Base-by-base conservation (phyloP, 2,888 invertebrate species). In the Flexamia atlantica region DNA sequence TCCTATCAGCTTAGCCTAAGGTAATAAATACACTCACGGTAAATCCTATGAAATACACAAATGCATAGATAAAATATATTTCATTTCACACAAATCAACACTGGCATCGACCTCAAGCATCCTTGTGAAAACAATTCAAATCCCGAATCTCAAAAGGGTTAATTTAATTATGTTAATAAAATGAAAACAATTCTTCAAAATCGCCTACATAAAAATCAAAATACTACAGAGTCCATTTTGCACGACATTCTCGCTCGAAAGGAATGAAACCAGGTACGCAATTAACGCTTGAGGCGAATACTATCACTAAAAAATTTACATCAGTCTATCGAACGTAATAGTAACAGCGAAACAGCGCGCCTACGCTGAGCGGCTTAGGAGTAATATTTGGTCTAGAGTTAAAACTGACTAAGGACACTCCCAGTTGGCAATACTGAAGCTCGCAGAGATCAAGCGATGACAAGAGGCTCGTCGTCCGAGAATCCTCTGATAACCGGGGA, bases 391-490 rank as follows among this genome's bases (percentile, higher is more conserved):
- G 70, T 70, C 70, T 70, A 70, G 12, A 23, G 70, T 32, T 70
- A 70, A 70, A 70, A 70, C 36, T 70, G 70, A 70, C 70, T 70
- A 70, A 40, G 40, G 70, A 17, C 68, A 32, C 40, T 40, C 36
- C 70, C 12, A n/a, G 32, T 14, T 64, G 36, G 36, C 70, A 70
- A 70, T 40, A 70, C 70, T 70, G 70, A 32, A 68, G 68, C n/a
- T 32, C n/a, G 28, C 10, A 3, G 30, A 7, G 50, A 88, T 94
- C 93, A 97, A 88, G 97, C 97, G 90, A 97, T 95, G 88, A 98
- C 97, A 87, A 98, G 92, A 83, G 97, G 98, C 91, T 98, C 98
- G 90, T 98, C 98, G 90, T 98, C 98, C 0, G 97, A 96, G 90
- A 98, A 98, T 36, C 97, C 97, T 89, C 95, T 94, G 89, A 97